Base-by-base conservation (phyloP, 2,888 invertebrate species). In the Phlogophora meticulosa region DNA sequence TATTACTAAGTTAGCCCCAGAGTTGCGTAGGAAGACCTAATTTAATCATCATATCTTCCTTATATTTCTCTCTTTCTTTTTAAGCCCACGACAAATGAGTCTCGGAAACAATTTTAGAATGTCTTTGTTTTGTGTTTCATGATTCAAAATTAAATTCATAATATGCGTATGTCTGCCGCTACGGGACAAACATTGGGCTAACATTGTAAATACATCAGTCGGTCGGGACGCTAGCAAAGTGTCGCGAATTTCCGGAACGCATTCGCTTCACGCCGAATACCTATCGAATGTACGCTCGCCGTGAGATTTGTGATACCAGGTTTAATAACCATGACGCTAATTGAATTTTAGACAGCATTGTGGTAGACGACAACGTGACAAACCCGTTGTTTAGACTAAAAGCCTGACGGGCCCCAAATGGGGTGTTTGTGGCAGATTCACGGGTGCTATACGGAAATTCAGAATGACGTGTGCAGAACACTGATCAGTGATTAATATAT, bases 281-380 rank as follows among this genome's bases (percentile, higher is more conserved):
- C 72, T 67, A 58, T 72, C 64, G 60, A 55, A 55, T 71, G 70
- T 72, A 73, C 65, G 58, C 67, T 57, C 57, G 70, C 61, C 58
- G 58, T 59, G 67, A 71, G 79, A 81, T 82, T 74, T 73, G 40
- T 46, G 58, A 74, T 72, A 75, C 75, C 67, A 59, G 36, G 76
- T 82, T 85, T 85, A 85, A 86, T 84, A 82, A 84, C 75, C 85
- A 81, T 73, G 82, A 81, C 78, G 80, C 67, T 78, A 84, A 86
- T 85, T 81, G 81, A 81, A 84, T 86, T 86, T 84, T 78, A 81
- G 82, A 79, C 84, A 81, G 64, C 60, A 66, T 70, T 76, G 72
- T 65, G 71, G 49, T 52, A 57, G 46, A 59, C 52, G 69, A 77
- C 76, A 73, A 76, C 70, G 68, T 53, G 77, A 64, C 71, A 69